Base-by-base conservation (phyloP, 1,140 invertebrate species). In the Ylistrum balloti region DNA sequence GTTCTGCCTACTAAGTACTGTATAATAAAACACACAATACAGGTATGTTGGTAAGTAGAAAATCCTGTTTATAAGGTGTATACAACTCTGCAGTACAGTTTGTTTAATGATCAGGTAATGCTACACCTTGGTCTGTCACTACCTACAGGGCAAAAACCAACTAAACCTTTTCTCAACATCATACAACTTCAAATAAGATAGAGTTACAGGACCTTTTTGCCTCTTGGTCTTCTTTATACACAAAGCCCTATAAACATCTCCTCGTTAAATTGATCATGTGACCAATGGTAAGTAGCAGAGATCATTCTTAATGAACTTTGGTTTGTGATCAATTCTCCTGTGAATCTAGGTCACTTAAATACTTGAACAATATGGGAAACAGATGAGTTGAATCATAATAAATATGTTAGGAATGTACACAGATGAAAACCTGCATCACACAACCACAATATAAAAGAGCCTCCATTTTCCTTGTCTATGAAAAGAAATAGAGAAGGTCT, bases 371-470 rank as follows among this genome's bases (percentile, higher is more conserved):
- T 74, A 74, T 74, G n/a, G 17, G 56, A 28, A 74, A 11, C 56
- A 74, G 56, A n/a, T 74, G 56, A 74, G 56, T 28, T 74, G 56
- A 74, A 74, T 74, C 22, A 74, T 7, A 74, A 74, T 74, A 74
- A 74, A 74, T 28, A 74, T 74, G 22, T 17, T 5, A 74, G 22
- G 56, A 45, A 45, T 45, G 41, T 45, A 1, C 41, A 45, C 41
- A 45, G 10, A 45, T 17, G 20, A 45, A 45, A 45, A 45, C 10
- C 41, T 13, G 41, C 20, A 0, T 45, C 17, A 1, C 7, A 45
- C 9, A 45, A 13, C 9, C 17, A 45, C 13, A 38, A 7, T n/a
- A n/a, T 9, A 13, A 45, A 17, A 9, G 20, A 45, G 17, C 41
- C 10, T 45, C 17, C 17, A 17, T 45, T 45, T 45, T 17, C 9